Evolutionary conservation across 1,140 invertebrate genomes (phyloP).

Genomic region (Neodiprion lecontei): DNA sequence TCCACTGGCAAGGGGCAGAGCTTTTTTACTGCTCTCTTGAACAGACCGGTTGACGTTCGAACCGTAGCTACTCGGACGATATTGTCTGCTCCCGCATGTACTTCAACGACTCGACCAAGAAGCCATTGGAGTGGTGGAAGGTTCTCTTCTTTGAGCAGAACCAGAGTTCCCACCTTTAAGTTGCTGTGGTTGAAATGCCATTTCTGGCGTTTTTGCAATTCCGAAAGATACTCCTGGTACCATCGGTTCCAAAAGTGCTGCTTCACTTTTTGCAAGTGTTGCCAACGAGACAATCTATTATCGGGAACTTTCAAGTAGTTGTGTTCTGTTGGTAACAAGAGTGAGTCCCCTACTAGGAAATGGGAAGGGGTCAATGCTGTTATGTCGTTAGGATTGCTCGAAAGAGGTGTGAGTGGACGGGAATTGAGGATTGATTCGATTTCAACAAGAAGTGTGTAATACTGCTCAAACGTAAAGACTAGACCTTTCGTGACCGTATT

Average conservation of each 20-base stretch:
- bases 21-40: slow-evolving; percentile 12
- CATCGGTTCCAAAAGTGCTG: slow-evolving; percentile 41
- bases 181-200: slow-evolving; percentile 22
- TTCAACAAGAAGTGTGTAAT: slow-evolving; percentile 31
- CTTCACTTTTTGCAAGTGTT: slow-evolving; percentile 33
- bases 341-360: slow-evolving; percentile 22
- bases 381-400: slow-evolving; percentile 22
- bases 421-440: slow-evolving; percentile 37
- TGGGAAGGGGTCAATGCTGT: slow-evolving; percentile 25
- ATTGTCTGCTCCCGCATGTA: slow-evolving; percentile 42
- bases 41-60: slow-evolving; percentile 33
- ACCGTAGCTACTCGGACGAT: slow-evolving; percentile 40
- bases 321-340: slow-evolving; percentile 23
- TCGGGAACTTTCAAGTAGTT: slow-evolving; percentile 20
- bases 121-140: slow-evolving; percentile 28
- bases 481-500: background rate
- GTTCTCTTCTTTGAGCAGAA: slow-evolving; percentile 30
- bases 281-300: slow-evolving; percentile 31
- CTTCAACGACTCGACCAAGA: slow-evolving; percentile 29
- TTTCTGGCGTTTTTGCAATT: slow-evolving; percentile 35
- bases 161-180: slow-evolving; percentile 22
- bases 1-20: slow-evolving; percentile 9
- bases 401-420: slow-evolving; percentile 31
- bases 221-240: slow-evolving; percentile 33
- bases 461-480: slow-evolving; percentile 32